Conservation (phyloP, 2,888 invertebrate genomes). For the Stenodema calcarata region DNA sequence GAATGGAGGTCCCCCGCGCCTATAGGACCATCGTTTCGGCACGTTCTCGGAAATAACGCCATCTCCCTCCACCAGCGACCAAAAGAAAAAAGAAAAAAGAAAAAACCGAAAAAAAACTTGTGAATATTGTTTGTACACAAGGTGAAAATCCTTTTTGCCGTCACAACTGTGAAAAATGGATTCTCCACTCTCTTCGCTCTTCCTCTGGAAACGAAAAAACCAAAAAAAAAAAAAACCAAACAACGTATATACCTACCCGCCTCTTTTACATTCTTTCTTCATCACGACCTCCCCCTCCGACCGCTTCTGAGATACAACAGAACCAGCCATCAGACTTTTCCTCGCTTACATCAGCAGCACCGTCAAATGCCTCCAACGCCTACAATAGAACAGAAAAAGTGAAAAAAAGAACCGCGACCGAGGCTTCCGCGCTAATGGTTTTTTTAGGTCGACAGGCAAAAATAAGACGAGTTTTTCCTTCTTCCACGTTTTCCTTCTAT, state of each 20-base stretch:
- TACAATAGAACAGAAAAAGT: background rate
- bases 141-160: background rate
- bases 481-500: background rate
- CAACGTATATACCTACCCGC: background rate
- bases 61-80: no score
- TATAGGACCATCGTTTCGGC: no score
- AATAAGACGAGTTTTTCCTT: conserved; percentile 19
- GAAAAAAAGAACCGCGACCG: background rate
- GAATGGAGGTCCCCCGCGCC: no score
- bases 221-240: background rate
- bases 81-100: no score
- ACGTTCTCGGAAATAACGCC: no score
- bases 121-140: background rate
- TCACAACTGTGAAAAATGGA: background rate
- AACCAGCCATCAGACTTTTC: background rate
- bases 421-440: conserved; percentile 26
- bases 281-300: background rate
- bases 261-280: background rate
- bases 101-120: background rate
- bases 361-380: background rate
- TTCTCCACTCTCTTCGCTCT: background rate
- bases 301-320: background rate
- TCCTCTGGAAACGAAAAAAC: background rate
- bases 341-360: background rate
- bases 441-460: conserved; percentile 33